Base-by-base conservation (phyloP, 2,888 invertebrate genomes). In the Sceliomorpha sp. region DNA sequence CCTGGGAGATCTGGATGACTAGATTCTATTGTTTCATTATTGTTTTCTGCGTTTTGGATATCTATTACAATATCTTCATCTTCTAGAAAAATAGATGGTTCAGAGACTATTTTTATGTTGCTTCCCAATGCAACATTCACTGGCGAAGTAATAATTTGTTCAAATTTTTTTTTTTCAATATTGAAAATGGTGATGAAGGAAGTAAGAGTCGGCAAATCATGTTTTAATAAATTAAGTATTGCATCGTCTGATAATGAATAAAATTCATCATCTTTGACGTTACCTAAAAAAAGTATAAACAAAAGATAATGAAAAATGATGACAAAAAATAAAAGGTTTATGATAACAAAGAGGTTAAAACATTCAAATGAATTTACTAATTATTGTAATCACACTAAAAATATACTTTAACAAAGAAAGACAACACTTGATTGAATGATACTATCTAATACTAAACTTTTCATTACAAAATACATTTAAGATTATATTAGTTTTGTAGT, bases 221-320 rank as follows among this genome's bases (percentile, higher is more conserved):
- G 44, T n/a, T 45, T 45, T 26, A 40, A 45, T 17, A 31, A 20
- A 12, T 17, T 1, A 12, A 45, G 2, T 1, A 45, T 45, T 20
- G 17, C 32, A 4, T 32, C 45, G 32, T 45, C 37, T 31, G 9
- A 10, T 12, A 31, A 31, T 31, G 12, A 31, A 31, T 31, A 31
- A 9, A 14, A 40, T 27, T 40, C 8, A 7, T 40, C 40, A 27
- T 40, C 27, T 26, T 27, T 40, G 8, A 40, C 6, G 6, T 26
- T 40, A 40, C 14, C 40, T 40, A 9, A 26, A 40, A 10, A 40
- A 27, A 40, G n/a, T n/a, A n/a, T n/a, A n/a, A n/a, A n/a, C n/a
- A n/a, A n/a, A n/a, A n/a, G n/a, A n/a, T n/a, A n/a, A n/a, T n/a
- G n/a, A n/a, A n/a, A n/a, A n/a, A n/a, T n/a, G n/a, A n/a, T n/a